Evolutionary conservation across 2,888 invertebrate species (phyloP), one percentile per base, ranked within the genome.

Genomic region (Branchipolynoe longqiensis): DNA sequence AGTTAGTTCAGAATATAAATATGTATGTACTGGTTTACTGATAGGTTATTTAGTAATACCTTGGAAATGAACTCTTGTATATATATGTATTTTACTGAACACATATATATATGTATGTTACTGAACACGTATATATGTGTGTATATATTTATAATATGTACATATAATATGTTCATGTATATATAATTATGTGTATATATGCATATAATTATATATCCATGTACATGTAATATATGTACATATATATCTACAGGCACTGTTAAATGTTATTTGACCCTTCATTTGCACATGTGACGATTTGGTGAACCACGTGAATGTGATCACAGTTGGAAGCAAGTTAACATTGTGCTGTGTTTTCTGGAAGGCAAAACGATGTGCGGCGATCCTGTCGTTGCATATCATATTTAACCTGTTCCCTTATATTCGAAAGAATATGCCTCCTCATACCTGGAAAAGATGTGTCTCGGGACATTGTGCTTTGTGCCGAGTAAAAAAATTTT

Each of bases 361-460:
- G n/a, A 69, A 69, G 69, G 38, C 38, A 38, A 69, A 69, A 12
- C 69, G 36, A 38, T 38, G 69, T 69, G 38, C 33, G 38, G 38
- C 69, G 31, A 69, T 69, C 36, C 69, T 69, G 69, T 69, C 38
- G 69, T 69, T 69, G 69, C 38, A 69, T 62, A 62, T 62, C 62
- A 62, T 69, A 33, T 38, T 69, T 33, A n/a, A 69, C 69, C 38
- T 69, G 36, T 69, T 69, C 38, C 69, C 69, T 69, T 69, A 33
- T 69, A 38, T 33, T 38, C 38, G 18, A 18, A 69, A 69, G 69
- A 38, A n/a, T n/a, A n/a, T n/a, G 69, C 18, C 36, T 69, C 69
- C 38, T 38, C 69, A 69, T 22, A 18, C 36, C 14, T 33, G 69
- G 69, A 69, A 69, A 38, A 33, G 33, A 22, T 38, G 69, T 69